Evolutionary conservation across 2,888 invertebrate genomes (phyloP).

Genomic region (Mythimna pallens): DNA sequence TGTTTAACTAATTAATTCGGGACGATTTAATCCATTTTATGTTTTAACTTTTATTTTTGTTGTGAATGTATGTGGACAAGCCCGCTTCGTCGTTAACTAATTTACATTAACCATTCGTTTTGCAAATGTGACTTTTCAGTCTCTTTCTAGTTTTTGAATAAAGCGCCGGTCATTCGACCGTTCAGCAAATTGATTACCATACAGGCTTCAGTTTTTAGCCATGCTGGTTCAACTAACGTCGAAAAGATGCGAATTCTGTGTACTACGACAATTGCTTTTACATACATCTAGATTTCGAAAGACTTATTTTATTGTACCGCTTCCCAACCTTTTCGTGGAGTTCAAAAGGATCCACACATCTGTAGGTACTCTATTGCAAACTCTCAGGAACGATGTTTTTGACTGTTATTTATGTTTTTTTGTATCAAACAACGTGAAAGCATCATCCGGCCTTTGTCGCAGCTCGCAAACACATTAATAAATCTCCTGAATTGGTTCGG

Average conservation of each 20-base stretch:
- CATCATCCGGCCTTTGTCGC: constrained; percentile 66
- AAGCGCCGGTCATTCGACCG: constrained; percentile 17
- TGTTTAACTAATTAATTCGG: constrained; percentile 9
- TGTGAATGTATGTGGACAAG: not conserved
- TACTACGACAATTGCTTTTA: constrained; percentile 37
- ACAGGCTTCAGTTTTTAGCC: constrained; percentile 39
- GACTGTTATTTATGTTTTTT: constrained; percentile 76
- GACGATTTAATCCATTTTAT: constrained; percentile 23
- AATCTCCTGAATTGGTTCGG: constrained; percentile 76
- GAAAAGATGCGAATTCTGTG: constrained; percentile 35
- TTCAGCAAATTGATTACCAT: constrained; percentile 46
- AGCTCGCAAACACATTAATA: constrained; percentile 80
- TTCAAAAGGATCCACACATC: constrained; percentile 64
- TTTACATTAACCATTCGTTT: constrained; percentile 28
- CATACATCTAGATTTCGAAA: constrained; percentile 33
- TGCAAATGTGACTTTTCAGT: constrained; percentile 11
- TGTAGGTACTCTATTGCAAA: constrained; percentile 59
- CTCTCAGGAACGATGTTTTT: constrained; percentile 70
- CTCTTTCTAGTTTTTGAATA: constrained; percentile 25
- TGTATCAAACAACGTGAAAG: constrained; percentile 68
- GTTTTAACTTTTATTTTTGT: constrained; percentile 18
- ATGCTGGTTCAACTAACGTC: constrained; percentile 28
- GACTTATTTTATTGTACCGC: constrained; percentile 38
- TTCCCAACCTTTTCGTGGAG: constrained; percentile 55
- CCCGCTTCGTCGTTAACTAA: not conserved